Percentiles rank a stretch among this genome's conserved stretches.
Conservation (phyloP, 2,113 vertebrate genomes). For the Oryzias melastigma region DNA sequence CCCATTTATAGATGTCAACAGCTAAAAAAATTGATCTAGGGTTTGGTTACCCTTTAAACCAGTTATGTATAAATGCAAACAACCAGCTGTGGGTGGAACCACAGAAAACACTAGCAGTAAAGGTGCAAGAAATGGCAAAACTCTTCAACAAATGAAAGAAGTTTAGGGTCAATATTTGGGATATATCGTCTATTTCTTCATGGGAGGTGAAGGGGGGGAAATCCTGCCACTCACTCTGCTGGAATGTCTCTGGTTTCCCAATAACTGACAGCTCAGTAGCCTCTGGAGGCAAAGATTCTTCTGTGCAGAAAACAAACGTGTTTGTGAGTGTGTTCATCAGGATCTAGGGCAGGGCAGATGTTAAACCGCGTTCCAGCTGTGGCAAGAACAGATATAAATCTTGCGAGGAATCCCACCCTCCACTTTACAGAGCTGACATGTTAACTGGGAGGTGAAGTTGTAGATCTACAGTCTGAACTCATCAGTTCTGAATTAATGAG, state of each 20-base stretch:
- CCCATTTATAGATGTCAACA: too few relatives aligned
- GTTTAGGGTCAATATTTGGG: too few relatives aligned
- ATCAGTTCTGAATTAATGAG: conserved; percentile 15
- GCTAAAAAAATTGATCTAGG: too few relatives aligned
- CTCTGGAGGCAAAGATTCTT: background rate
- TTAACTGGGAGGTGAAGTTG: conserved; percentile 8
- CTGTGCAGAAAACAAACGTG: conserved; percentile 11
- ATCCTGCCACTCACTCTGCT: background rate
- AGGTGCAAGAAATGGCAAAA: too few relatives aligned
- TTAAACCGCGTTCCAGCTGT: conserved; percentile 35
- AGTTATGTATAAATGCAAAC: too few relatives aligned
- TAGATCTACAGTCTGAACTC: conserved; percentile 16
- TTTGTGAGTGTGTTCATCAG: background rate
- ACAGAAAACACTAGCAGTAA: too few relatives aligned
- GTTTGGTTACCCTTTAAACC: too few relatives aligned
- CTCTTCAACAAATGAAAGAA: too few relatives aligned
- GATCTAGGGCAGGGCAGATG: conserved; percentile 24
- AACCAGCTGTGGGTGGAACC: too few relatives aligned
- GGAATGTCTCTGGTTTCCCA: conserved; percentile 1
- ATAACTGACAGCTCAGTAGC: background rate
- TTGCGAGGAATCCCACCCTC: conserved; percentile 19
- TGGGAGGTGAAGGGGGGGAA: conserved; percentile 2
- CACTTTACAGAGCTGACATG: conserved; percentile 3
- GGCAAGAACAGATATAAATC: conserved; percentile 16
- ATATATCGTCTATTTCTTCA: background rate